These are phyloP conservation scores for Emydocephalus ijimae DNA, from an alignment of 2,113 vertebrate genomes.

Conservation along the genomic window DNA sequence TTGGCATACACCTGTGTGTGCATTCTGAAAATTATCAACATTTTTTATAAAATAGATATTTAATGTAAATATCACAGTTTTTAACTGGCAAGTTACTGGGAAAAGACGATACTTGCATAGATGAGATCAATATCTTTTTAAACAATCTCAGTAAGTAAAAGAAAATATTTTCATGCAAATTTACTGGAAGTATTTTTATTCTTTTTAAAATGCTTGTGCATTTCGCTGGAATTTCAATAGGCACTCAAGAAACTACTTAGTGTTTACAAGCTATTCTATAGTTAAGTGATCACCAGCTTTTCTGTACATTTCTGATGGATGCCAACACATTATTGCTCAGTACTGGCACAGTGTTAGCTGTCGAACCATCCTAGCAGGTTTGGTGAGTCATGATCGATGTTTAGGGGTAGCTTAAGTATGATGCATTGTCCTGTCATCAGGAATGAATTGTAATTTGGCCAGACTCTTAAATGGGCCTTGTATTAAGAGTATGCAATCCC, in stretches of 20 bases:
- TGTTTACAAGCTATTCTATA: neutral
- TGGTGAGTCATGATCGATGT: neutral
- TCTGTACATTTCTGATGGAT: neutral
- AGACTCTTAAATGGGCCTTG: neutral
- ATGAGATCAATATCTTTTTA: neutral
- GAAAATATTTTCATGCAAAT: neutral
- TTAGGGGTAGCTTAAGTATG: neutral
- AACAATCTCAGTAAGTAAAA: neutral
- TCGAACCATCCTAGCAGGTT: neutral
- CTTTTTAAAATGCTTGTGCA: neutral
- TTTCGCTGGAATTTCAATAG: neutral
- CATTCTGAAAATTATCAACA: neutral
- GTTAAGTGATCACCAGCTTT: neutral
- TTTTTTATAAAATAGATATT: neutral
- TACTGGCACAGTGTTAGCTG: neutral
- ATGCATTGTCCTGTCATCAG: neutral
- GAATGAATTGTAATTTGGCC: neutral
- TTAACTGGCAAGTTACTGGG: neutral
- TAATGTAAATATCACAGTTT: neutral
- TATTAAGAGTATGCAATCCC: neutral
- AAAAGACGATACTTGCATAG: neutral
- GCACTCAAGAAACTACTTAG: neutral
- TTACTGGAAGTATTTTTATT: neutral
- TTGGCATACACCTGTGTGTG: rapidly evolving
- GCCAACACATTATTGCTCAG: neutral